Conservation (phyloP, 2,888 invertebrate species). For the Dorcus parallelipipedus region DNA sequence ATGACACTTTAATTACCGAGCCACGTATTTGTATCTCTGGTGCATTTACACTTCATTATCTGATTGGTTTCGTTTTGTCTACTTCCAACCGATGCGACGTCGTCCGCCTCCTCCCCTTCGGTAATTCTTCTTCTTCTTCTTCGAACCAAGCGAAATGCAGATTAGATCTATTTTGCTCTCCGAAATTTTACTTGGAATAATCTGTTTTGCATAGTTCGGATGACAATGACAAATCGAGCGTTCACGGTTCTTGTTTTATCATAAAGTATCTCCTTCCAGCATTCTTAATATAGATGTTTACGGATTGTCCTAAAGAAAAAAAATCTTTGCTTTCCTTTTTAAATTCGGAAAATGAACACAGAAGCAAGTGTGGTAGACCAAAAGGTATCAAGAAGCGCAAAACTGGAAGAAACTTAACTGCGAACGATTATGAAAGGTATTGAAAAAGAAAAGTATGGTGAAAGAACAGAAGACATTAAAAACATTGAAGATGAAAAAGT, state of each 20-base stretch:
- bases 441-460: too few species aligned
- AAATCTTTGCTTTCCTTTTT: too few species aligned
- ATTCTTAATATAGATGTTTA: too few species aligned
- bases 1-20: slow-evolving; percentile 31
- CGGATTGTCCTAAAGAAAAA: too few species aligned
- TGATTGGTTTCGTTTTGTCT: slow-evolving; percentile 31
- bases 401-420: too few species aligned
- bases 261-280: too few species aligned
- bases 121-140: not conserved
- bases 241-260: not conserved
- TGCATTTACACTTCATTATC: slow-evolving; percentile 29
- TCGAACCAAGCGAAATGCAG: not conserved
- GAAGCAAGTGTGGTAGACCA: too few species aligned
- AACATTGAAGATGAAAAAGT: too few species aligned
- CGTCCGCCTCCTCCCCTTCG: not conserved
- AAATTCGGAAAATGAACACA: too few species aligned
- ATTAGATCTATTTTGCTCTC: not conserved
- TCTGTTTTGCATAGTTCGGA: slow-evolving; percentile 1
- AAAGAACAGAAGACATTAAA: too few species aligned
- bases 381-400: too few species aligned
- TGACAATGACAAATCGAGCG: not conserved
- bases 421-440: too few species aligned
- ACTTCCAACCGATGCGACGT: not conserved
- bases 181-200: not conserved
- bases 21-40: slow-evolving; percentile 5